These are phyloP conservation scores for Cercopithecus mona DNA, from an alignment of 2,113 vertebrate species.

Conservation along the genomic window DNA sequence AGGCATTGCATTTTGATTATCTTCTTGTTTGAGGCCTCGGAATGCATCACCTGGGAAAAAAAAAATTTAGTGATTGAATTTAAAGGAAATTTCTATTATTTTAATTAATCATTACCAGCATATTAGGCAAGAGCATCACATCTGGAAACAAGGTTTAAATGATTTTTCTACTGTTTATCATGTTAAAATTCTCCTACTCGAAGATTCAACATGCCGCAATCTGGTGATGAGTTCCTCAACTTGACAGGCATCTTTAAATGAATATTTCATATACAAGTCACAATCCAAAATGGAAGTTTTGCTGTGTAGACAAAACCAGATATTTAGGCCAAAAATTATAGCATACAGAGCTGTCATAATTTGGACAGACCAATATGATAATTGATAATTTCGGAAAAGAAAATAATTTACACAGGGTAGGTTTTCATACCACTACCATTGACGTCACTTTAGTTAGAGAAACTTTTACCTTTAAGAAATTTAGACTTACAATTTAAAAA, in stretches of 20 bases:
- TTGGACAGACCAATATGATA: background rate
- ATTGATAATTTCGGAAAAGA: background rate
- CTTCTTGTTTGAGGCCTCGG: slow-evolving; percentile 89
- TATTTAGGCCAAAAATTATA: background rate
- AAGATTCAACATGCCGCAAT: background rate
- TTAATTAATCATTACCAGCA: background rate
- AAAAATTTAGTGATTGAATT: background rate
- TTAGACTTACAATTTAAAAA: background rate
- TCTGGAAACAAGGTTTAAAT: background rate
- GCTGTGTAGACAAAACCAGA: background rate
- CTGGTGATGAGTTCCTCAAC: background rate
- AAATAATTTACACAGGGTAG: background rate
- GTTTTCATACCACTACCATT: background rate
- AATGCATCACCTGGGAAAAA: slow-evolving; percentile 91
- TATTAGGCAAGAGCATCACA: background rate
- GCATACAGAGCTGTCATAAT: background rate
- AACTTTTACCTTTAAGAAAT: background rate
- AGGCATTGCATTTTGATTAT: slow-evolving; percentile 93
- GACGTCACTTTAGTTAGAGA: background rate
- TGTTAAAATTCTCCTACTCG: background rate
- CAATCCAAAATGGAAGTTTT: background rate
- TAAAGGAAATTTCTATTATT: background rate
- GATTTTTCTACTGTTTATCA: background rate
- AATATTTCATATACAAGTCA: background rate
- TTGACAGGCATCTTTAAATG: background rate